Conservation (phyloP, 2,888 invertebrate genomes). For the Yponomeuta malinellus region DNA sequence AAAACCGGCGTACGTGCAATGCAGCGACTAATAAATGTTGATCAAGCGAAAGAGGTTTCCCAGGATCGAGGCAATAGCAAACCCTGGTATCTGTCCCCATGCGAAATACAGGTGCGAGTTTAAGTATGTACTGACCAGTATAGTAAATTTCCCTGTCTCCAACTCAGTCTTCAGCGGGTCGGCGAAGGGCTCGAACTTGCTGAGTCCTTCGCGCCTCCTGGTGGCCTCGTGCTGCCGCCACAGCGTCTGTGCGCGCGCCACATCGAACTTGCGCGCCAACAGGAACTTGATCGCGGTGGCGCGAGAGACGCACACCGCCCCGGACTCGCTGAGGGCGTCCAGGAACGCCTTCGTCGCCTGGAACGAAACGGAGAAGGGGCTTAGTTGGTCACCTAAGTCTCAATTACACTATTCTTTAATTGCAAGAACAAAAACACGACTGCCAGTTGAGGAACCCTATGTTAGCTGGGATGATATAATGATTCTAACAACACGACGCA, state of each 20-base stretch:
- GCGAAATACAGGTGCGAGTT: too few species aligned
- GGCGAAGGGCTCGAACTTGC: constrained; percentile 86
- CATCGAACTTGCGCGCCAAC: constrained; percentile 96
- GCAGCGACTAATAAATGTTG: too few species aligned
- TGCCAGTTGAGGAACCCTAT: too few species aligned
- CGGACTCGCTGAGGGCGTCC: constrained; percentile 80
- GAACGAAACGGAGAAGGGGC: constrained; percentile 31
- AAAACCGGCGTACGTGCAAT: too few species aligned
- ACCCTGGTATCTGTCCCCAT: too few species aligned
- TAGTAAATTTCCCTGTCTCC: constrained; percentile 95
- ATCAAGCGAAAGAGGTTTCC: too few species aligned
- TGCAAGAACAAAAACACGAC: too few species aligned
- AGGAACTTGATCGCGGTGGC: constrained; percentile 95
- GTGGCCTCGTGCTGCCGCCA: constrained; percentile 95
- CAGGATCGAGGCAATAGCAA: too few species aligned
- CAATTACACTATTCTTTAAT: too few species aligned
- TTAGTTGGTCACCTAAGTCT: background rate
- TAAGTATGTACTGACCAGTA: constrained; percentile 80
- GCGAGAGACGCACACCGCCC: constrained; percentile 79
- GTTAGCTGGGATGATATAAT: too few species aligned
- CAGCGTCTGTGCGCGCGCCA: constrained; percentile 90
- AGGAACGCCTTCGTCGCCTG: constrained; percentile 90
- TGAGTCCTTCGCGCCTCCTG: constrained; percentile 89
- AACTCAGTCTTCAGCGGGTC: constrained; percentile 92
- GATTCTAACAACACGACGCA: too few species aligned